Evolutionary conservation across 2,888 invertebrate genomes (phyloP).

Genomic region (Drosophila incognita): DNA sequence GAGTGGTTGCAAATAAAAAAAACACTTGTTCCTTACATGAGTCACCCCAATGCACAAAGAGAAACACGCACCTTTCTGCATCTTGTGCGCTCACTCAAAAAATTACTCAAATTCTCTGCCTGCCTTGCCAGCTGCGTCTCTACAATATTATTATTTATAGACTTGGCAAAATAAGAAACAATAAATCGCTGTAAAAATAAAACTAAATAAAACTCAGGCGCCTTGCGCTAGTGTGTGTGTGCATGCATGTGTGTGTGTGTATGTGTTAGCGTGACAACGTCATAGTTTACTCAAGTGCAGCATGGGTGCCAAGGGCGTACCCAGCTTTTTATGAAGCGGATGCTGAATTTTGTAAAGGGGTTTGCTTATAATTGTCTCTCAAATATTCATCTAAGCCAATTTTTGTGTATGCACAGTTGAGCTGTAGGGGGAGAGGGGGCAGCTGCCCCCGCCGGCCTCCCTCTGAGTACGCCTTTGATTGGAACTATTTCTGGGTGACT

Average conservation of each 20-base stretch:
- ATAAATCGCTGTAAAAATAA: constrained; percentile 61
- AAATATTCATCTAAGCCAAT: not conserved
- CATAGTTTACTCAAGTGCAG: constrained; percentile 52
- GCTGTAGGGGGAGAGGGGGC: not conserved
- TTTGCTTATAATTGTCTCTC: not conserved
- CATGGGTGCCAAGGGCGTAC: constrained; percentile 7
- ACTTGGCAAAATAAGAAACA: constrained; percentile 49
- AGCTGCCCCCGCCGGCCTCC: not conserved
- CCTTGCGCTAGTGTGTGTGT: not conserved
- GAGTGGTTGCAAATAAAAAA: constrained; percentile 19
- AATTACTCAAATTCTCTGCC: constrained; percentile 30
- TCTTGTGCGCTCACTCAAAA: constrained; percentile 28
- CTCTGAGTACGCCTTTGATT: not conserved
- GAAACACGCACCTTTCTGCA: constrained; percentile 54
- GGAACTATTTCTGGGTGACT: constrained; percentile 1
- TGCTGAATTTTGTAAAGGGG: not conserved
- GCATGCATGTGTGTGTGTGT: constrained; percentile 6
- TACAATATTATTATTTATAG: constrained; percentile 69
- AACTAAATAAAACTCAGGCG: constrained; percentile 33
- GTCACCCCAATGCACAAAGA: constrained; percentile 68
- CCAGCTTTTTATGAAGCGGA: not conserved
- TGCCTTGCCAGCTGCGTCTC: constrained; percentile 15
- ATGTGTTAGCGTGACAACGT: constrained; percentile 35
- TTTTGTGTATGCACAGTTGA: not conserved
- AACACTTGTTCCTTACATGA: constrained; percentile 57